phyloP scores from a whole-genome alignment of 2,888 invertebrate genomes.

The Parthenolecanium corni region DNA sequence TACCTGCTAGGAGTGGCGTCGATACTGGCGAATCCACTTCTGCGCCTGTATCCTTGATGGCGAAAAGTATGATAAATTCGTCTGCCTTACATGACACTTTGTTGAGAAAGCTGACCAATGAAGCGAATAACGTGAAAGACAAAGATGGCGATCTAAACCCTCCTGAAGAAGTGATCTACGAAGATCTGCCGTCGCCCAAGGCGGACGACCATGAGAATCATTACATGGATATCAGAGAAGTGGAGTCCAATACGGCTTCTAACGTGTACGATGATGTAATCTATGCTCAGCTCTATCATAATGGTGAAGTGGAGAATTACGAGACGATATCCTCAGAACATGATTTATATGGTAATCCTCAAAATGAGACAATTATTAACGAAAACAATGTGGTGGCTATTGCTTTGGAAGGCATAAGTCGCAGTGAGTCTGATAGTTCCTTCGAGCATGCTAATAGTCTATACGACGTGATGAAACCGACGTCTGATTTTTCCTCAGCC shows the following conservation, averaged over 20 bases:
- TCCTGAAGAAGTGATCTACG: not conserved
- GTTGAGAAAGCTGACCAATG: not conserved
- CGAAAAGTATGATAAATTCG: not conserved
- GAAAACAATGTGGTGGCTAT: too few species aligned
- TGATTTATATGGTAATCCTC: too few species aligned
- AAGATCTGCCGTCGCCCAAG: not conserved
- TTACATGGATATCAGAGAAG: not conserved
- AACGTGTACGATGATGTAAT: slow-evolving; percentile 17
- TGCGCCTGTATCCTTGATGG: too few species aligned
- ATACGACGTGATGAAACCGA: slow-evolving; percentile 35
- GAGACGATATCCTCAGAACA: not conserved
- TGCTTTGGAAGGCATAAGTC: not conserved
- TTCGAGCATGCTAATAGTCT: slow-evolving; percentile 36
- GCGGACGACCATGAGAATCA: not conserved
- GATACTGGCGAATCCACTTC: not conserved
- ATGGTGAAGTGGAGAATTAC: not conserved
- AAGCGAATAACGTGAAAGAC: not conserved
- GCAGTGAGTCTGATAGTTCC: slow-evolving; percentile 34
- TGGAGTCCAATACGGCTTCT: not conserved
- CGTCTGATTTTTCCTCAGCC: slow-evolving; percentile 33
- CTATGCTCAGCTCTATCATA: not conserved
- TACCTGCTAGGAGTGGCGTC: not conserved
- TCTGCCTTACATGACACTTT: not conserved
- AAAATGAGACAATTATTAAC: not conserved
- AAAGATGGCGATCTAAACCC: not conserved